Evolutionary conservation across 1,140 invertebrate genomes (phyloP).

Genomic region (Probaryconus sp.): DNA sequence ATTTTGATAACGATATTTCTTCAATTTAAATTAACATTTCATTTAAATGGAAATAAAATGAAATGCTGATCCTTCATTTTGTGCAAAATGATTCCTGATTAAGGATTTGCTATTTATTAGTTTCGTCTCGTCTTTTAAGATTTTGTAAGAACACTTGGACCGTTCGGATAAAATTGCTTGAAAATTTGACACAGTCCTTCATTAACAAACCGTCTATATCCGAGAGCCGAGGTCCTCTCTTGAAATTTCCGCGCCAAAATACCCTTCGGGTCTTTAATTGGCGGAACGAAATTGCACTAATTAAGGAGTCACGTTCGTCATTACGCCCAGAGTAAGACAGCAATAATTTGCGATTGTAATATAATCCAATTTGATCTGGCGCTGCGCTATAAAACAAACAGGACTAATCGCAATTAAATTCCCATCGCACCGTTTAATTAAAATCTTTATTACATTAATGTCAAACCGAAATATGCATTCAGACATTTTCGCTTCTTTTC

Average conservation of each 20-base stretch:
- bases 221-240: too few species aligned
- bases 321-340: constrained; percentile 24
- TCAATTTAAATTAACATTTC: too few species aligned
- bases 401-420: constrained; percentile 51
- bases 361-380: constrained; percentile 53
- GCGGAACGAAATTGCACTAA: constrained; percentile 39
- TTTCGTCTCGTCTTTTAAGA: too few species aligned
- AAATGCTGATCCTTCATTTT: too few species aligned
- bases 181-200: too few species aligned
- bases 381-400: constrained; percentile 48
- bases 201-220: too few species aligned
- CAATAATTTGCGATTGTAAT: constrained; percentile 57
- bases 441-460: constrained; percentile 57
- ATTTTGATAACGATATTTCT: too few species aligned
- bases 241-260: constrained; percentile 5
- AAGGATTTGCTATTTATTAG: too few species aligned
- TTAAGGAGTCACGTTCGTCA: constrained; percentile 57
- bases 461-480: constrained; percentile 22
- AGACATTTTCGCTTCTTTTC: constrained; percentile 14
- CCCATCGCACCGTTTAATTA: constrained; percentile 49
- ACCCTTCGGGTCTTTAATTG: constrained; percentile 12
- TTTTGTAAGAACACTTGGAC: too few species aligned
- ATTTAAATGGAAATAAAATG: too few species aligned
- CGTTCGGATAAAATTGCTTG: too few species aligned
- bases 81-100: too few species aligned